These are phyloP conservation scores for Phalacrocorax pelagicus DNA, from an alignment of 2,113 vertebrate species.

Conservation along the genomic window DNA sequence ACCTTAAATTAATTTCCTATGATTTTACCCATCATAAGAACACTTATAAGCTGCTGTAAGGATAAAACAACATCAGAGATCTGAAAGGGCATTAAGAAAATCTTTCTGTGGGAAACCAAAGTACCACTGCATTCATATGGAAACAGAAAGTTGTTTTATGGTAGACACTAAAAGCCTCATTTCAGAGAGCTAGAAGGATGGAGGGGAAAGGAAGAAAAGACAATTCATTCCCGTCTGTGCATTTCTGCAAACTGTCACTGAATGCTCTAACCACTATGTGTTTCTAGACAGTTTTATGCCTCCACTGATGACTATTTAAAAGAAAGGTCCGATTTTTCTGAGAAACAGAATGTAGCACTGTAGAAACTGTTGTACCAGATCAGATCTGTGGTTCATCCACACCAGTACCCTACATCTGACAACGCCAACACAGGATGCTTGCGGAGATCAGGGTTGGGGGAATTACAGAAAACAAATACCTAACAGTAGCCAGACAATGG, in stretches of 20 bases:
- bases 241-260: conserved; percentile 21
- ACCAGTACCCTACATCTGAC: background rate
- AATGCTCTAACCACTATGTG: conserved; percentile 18
- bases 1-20: conserved; percentile 55
- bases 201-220: background rate
- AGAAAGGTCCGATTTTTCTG: conserved; percentile 29
- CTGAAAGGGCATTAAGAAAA: conserved; percentile 51
- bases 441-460: too few relatives aligned
- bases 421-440: background rate
- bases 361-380: background rate
- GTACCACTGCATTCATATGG: conserved; percentile 45
- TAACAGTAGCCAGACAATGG: background rate
- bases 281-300: conserved; percentile 48
- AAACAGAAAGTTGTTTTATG: conserved; percentile 39
- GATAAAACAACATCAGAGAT: conserved; percentile 58
- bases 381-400: background rate
- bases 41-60: conserved; percentile 17
- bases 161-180: conserved; percentile 56
- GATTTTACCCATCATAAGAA: conserved; percentile 53
- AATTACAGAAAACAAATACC: background rate
- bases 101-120: conserved; percentile 48
- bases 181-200: background rate
- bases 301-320: conserved; percentile 48
- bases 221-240: conserved; percentile 42
- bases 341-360: conserved; percentile 29